These are phyloP conservation scores for Prinia subflava DNA, from an alignment of 2,113 vertebrate species.

Conservation along the genomic window DNA sequence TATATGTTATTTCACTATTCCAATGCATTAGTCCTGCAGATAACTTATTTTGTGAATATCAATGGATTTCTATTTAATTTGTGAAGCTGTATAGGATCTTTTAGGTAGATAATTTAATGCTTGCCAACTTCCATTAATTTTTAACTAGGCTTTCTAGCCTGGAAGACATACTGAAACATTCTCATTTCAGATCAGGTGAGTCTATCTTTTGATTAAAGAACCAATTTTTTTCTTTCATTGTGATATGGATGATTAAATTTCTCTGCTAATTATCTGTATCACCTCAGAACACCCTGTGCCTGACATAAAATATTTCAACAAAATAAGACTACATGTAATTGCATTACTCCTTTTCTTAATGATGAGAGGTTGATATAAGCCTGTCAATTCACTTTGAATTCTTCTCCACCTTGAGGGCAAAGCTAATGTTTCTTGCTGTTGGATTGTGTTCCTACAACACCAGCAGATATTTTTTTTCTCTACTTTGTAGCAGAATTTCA, in stretches of 20 bases:
- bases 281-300: constrained; percentile 37
- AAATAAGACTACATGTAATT: constrained; percentile 30
- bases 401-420: neutral
- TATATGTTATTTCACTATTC: neutral
- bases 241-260: constrained; percentile 50
- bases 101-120: constrained; percentile 52
- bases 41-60: neutral
- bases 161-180: constrained; percentile 48
- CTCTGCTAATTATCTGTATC: constrained; percentile 53
- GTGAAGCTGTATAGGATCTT: neutral
- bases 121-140: constrained; percentile 53
- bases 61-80: constrained; percentile 21
- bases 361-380: neutral
- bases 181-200: constrained; percentile 41
- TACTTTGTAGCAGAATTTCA: neutral
- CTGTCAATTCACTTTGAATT: neutral
- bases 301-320: constrained; percentile 35
- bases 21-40: neutral
- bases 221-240: constrained; percentile 36
- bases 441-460: neutral
- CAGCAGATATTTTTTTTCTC: neutral
- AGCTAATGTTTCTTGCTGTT: neutral
- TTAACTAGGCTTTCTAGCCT: constrained; percentile 17
- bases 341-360: neutral
- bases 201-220: constrained; percentile 51